Conservation (phyloP, 1,140 invertebrate genomes). For the Drosophila prosaltans region DNA sequence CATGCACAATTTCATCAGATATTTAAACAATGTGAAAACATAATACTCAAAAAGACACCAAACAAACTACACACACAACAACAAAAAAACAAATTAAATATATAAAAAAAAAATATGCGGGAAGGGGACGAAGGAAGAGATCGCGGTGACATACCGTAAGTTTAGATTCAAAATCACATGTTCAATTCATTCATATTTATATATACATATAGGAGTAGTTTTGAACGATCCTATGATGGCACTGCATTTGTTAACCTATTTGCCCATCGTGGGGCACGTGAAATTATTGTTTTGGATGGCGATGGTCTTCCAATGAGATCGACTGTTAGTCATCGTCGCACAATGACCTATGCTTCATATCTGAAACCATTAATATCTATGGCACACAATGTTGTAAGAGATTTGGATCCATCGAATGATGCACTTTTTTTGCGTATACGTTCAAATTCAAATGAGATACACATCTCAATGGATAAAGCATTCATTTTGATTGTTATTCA, state of each 20-base stretch:
- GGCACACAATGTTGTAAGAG: neutral
- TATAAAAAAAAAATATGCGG: no score
- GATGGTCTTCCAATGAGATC: constrained; percentile 4
- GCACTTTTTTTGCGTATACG: neutral
- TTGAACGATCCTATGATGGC: neutral
- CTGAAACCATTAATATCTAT: neutral
- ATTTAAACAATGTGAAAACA: no score
- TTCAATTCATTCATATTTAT: no score
- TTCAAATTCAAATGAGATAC: neutral
- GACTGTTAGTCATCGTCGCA: constrained; percentile 2
- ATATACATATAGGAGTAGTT: no score
- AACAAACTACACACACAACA: no score
- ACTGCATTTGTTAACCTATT: neutral
- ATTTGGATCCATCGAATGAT: neutral
- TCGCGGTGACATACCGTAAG: no score
- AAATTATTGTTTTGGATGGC: neutral
- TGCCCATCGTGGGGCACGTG: constrained; percentile 1
- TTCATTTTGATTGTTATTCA: constrained; percentile 4
- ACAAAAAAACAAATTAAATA: no score
- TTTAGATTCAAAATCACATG: no score
- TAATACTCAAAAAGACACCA: no score
- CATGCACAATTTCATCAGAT: no score
- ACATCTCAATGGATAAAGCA: neutral
- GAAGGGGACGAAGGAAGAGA: no score
- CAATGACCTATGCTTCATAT: neutral